Percentiles rank a stretch among this genome's conserved stretches.
phyloP scores from a whole-genome alignment of 2,113 vertebrate species.

The Odontophorus gujanensis region DNA sequence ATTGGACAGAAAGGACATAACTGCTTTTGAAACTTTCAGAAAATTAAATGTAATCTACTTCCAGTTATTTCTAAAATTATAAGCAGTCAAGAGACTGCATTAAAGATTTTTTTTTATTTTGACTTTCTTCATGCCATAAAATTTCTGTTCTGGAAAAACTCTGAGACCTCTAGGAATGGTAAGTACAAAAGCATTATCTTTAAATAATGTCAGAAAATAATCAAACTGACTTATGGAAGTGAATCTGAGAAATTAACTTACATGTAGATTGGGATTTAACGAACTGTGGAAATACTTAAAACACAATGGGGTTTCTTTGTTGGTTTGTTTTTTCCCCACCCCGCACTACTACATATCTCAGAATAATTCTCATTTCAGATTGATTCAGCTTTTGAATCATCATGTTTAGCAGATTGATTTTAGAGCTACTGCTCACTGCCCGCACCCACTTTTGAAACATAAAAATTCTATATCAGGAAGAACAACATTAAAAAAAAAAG shows the following conservation, averaged over 20 bases:
- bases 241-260: background rate
- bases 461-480: background rate
- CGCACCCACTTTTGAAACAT: background rate
- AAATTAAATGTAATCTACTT: conserved; percentile 13
- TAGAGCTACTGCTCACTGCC: background rate
- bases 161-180: background rate
- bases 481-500: background rate
- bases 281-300: background rate
- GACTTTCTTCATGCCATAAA: background rate
- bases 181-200: background rate
- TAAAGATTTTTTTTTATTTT: conserved; percentile 24
- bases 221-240: background rate
- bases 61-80: conserved; percentile 21
- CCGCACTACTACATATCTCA: background rate
- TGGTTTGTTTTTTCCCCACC: background rate
- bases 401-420: background rate
- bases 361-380: background rate
- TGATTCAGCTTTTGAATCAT: background rate
- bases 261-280: background rate
- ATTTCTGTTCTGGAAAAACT: background rate
- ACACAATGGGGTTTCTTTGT: background rate
- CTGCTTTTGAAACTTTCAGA: background rate
- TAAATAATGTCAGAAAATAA: background rate
- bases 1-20: background rate
- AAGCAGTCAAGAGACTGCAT: background rate